These are phyloP conservation scores for Zaprionus ghesquierei DNA, from an alignment of 1,140 invertebrate genomes.

Conservation along the genomic window DNA sequence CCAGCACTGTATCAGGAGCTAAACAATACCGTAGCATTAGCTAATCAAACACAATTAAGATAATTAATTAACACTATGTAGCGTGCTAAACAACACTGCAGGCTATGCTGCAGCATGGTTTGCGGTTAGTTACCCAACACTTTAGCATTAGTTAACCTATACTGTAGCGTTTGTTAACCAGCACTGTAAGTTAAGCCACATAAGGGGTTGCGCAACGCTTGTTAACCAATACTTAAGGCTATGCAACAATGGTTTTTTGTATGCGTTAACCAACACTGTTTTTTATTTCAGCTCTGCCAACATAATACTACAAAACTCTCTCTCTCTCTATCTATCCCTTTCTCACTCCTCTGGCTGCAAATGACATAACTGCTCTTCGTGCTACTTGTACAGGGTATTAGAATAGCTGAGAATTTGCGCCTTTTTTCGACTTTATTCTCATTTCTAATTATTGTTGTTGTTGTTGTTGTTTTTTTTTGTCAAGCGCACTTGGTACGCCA, in stretches of 20 bases:
- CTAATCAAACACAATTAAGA: no score
- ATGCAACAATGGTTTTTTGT: not conserved
- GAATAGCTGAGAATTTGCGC: not conserved
- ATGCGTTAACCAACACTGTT: not conserved
- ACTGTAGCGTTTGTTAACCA: no score
- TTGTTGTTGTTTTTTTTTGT: slow-evolving; percentile 51
- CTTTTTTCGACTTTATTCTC: not conserved
- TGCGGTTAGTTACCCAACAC: no score
- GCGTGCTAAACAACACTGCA: no score
- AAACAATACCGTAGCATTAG: no score
- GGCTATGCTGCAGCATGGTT: no score
- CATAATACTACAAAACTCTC: not conserved
- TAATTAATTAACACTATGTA: no score
- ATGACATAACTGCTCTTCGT: no score
- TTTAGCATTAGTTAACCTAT: no score
- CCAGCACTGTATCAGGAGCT: not conserved
- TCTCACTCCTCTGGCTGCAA: no score
- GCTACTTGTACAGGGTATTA: not conserved
- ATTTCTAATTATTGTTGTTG: slow-evolving; percentile 21
- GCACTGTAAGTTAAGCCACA: not conserved
- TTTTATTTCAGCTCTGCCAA: no score
- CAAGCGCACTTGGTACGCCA: slow-evolving; percentile 64
- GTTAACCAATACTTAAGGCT: slow-evolving; percentile 5
- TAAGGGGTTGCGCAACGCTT: not conserved
- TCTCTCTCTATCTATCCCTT: no score